Evolutionary conservation across 2,113 vertebrate genomes (phyloP), one percentile per base, ranked within the genome.

Genomic region (Microtus ochrogaster): DNA sequence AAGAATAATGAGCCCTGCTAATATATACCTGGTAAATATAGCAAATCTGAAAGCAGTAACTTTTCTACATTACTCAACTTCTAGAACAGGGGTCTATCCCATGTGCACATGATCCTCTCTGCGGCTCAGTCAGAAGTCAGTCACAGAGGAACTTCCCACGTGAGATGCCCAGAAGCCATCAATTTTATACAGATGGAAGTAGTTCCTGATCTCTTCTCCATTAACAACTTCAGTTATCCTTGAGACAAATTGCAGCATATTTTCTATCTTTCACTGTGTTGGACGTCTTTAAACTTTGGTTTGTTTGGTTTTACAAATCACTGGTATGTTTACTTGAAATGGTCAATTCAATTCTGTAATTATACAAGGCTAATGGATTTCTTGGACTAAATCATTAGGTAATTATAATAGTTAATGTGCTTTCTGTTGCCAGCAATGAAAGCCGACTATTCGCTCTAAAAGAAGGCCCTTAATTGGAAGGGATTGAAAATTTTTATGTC

Each of bases 351-450:
- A 30, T 68, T 94, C 44, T 89, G 92, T 91, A 97, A 97, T 96
- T 97, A 96, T 63, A 21, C 82, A 95, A 74, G 95, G 82, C 85
- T 96, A 97, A 96, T 96, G 91, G 92, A 91, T 94, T 96, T 96
- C 91, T 96, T 96, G 89, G 76, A 94, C 83, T 74, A 91, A 89
- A 7, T 87, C 68, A 94, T 94, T 93, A 92, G 90, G 78, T 92
- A 74, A 97, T 94, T 96, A 83, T 86, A 95, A 86, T 89, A 86
- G 77, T 86, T 94, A 78, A 92, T 94, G 52, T 91, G 68, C 36
- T 94, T 94, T 78, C 66, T 61, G 65, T 96, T 47, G 7, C 7
- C 81, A 95, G 44, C 79, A 82, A 55, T 82, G 70, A 90, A 88
- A 93, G 22, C 41, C 52, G 55, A 92, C 28, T 77, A 28, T 90